Evolutionary conservation across 2,113 vertebrate species (phyloP).

Genomic region (Saguinus imperator): DNA sequence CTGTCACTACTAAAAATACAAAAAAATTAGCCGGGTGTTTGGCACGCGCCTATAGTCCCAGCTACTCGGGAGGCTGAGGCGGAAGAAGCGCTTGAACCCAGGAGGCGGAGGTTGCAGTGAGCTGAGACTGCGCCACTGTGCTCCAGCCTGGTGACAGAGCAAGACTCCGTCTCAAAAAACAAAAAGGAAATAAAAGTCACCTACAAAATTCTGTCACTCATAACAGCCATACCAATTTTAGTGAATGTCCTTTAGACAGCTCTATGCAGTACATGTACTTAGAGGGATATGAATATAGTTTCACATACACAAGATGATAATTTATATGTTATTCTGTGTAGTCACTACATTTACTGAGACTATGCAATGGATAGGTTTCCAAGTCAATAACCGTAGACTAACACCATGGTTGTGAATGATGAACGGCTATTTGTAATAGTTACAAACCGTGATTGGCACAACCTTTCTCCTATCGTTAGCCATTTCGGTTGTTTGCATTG

Average conservation of each 20-base stretch:
- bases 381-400: not conserved
- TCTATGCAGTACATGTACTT: not conserved
- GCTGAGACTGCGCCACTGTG: too few relatives aligned
- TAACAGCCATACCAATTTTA: not conserved
- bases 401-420: not conserved
- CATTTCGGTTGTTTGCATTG: not conserved
- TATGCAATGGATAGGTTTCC: not conserved
- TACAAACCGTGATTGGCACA: not conserved
- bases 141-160: too few relatives aligned
- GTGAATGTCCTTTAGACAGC: not conserved
- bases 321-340: not conserved
- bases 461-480: not conserved
- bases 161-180: not conserved
- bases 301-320: not conserved
- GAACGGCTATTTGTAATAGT: not conserved
- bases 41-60: too few relatives aligned
- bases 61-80: too few relatives aligned
- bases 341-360: not conserved
- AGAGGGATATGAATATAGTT: not conserved
- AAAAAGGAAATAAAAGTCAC: constrained; percentile 29
- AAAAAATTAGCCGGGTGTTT: too few relatives aligned
- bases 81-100: too few relatives aligned
- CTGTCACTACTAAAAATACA: too few relatives aligned
- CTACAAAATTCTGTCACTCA: not conserved
- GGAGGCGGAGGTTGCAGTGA: too few relatives aligned